A percentile compares a stretch with the other conserved stretches of the same genome.
phyloP scores from a whole-genome alignment of 2,113 vertebrate genomes.

The Rhinolophus sinicus region DNA sequence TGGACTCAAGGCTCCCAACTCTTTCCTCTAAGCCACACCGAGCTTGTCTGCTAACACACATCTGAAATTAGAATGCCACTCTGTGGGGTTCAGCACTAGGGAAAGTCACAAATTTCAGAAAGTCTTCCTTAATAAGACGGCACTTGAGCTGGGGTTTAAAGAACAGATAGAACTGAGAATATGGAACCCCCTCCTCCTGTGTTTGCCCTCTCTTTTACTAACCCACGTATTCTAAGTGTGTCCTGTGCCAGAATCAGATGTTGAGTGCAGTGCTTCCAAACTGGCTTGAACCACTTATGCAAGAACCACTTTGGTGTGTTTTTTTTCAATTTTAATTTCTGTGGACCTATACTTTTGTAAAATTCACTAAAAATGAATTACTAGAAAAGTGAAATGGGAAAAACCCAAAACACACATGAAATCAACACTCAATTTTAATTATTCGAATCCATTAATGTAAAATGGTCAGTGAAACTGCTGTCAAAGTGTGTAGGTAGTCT shows the following conservation, averaged over 20 bases:
- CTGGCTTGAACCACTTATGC: not conserved
- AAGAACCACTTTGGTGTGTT: not conserved
- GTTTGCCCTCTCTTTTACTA: not conserved
- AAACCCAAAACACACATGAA: not conserved
- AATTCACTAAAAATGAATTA: not conserved
- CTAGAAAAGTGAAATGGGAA: not conserved
- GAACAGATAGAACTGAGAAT: not conserved
- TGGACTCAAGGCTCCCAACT: not conserved
- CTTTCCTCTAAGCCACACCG: not conserved
- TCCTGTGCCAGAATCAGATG: not conserved
- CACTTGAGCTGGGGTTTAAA: not conserved
- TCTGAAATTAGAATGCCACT: not conserved
- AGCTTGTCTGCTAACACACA: not conserved
- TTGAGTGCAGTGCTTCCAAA: fast-evolving
- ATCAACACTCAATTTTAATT: not conserved
- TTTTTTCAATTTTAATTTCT: not conserved
- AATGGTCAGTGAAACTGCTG: not conserved
- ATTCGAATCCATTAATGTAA: not conserved
- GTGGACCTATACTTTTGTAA: not conserved
- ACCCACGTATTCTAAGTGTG: not conserved
- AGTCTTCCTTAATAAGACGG: not conserved
- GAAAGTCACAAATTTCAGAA: not conserved
- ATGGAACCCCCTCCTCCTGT: fast-evolving
- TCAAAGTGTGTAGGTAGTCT: not conserved
- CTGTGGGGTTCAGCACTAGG: not conserved